A percentile compares a stretch with the other conserved stretches of the same genome.
Evolutionary conservation across 2,113 vertebrate genomes (phyloP).

Genomic region (Coptodon bakossiorum): DNA sequence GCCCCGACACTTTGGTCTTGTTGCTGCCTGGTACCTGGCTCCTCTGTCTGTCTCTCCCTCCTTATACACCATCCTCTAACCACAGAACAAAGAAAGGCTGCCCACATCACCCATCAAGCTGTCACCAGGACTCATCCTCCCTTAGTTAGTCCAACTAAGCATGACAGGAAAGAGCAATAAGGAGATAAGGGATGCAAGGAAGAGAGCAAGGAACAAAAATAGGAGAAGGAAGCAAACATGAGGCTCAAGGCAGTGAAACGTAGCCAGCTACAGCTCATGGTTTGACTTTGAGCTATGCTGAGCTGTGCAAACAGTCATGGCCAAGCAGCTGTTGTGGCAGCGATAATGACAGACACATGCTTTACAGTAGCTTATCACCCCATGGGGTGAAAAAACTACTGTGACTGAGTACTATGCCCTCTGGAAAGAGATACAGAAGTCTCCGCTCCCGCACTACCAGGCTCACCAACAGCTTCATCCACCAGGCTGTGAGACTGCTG

Average conservation of each 20-base stretch:
- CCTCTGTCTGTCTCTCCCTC: neutral
- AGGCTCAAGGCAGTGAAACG: constrained; percentile 30
- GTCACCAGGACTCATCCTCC: constrained; percentile 21
- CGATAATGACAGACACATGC: constrained; percentile 4
- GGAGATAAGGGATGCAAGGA: neutral
- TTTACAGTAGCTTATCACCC: constrained; percentile 23
- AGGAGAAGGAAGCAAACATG: neutral
- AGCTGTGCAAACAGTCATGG: neutral
- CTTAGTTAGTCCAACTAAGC: constrained; percentile 38
- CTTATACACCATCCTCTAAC: constrained; percentile 1
- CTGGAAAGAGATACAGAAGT: too few species aligned
- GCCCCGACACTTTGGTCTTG: neutral
- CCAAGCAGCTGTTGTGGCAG: neutral
- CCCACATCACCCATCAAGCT: constrained; percentile 45
- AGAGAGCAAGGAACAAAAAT: neutral
- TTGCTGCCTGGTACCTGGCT: neutral
- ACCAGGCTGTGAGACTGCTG: too few species aligned
- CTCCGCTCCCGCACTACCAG: too few species aligned
- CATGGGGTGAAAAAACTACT: neutral
- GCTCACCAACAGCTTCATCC: too few species aligned
- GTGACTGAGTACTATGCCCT: neutral
- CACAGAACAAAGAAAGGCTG: constrained; percentile 11
- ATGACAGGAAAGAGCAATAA: constrained; percentile 4
- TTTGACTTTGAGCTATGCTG: constrained; percentile 24
- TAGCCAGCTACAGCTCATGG: constrained; percentile 17